Conservation (phyloP, 2,113 vertebrate genomes). For the Formicarius rufipectus region DNA sequence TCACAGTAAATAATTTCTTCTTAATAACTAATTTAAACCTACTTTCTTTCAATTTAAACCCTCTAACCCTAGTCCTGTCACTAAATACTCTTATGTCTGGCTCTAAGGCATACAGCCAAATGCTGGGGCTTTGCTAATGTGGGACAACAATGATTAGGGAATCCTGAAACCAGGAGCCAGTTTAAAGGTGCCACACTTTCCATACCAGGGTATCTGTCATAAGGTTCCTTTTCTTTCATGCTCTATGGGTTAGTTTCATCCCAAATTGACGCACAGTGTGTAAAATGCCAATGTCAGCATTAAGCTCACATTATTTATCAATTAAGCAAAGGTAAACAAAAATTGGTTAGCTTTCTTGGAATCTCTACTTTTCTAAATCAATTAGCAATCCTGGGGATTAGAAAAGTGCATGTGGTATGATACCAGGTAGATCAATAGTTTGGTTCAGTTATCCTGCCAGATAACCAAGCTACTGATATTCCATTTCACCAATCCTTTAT, state of each 20-base stretch:
- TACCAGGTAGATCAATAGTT: rapidly evolving
- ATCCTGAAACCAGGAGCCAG: neutral
- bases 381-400: neutral
- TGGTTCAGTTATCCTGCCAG: neutral
- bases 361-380: neutral
- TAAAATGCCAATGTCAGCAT: neutral
- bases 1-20: neutral
- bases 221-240: neutral
- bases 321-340: neutral
- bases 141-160: rapidly evolving
- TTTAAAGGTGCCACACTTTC: neutral
- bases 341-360: neutral
- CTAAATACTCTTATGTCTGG: rapidly evolving
- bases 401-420: neutral
- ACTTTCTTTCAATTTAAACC: neutral
- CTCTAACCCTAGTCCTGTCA: neutral
- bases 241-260: neutral
- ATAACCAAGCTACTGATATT: neutral
- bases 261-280: neutral
- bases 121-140: rapidly evolving
- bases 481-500: neutral
- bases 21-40: neutral
- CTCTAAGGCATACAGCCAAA: neutral
- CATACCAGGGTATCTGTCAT: neutral
- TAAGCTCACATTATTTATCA: neutral